Base-by-base conservation (phyloP, 2,797 vertebrate species). In the Lagocephalus sceleratus region DNA sequence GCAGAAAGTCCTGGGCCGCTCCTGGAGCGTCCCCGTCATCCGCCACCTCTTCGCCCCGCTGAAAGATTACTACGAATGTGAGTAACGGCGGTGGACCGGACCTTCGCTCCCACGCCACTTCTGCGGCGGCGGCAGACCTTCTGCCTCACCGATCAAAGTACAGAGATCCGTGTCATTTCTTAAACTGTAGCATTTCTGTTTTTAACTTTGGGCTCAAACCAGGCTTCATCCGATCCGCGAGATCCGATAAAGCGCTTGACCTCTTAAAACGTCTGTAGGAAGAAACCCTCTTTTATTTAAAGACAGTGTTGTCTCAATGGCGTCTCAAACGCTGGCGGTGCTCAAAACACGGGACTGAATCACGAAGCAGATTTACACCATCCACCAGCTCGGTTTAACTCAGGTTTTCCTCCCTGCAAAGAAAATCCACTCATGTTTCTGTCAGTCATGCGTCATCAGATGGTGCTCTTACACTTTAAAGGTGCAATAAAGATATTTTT, bases 51-150 rank as follows among this genome's bases (percentile, higher is more conserved):
- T 99, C 20, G 92, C 96, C 10, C 96, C 96, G 0, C 89, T 99
- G 54, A 99, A 97, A 86, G 96, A 99, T 87, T 98, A 99, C 71
- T 99, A 93, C 73, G 89, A 92, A 76, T 98, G 95, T 70, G 91
- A 94, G 84, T 90, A 91, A 47, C 46, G 2, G 46, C 62, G 21
- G 62, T 59, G 59, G 76, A 22, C 6, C 6, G 32, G 57, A 21
- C 25, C 43, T 14, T 38, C 4, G 20, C 21, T 29, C 26, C 43
- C 41, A 5, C 3, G 22, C 47, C 52, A 35, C 8, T 2, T 15
- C 51, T 57, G 57, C 61, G 51, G 35, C 51, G 39, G 61, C 1
- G 15, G 53, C 62, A 45, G 67, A 60, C 60, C 54, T 7, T 7
- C 64, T 25, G 66, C 61, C 58, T 69, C 71, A 57, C 57, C 22